Evolutionary conservation across 2,888 invertebrate species (phyloP), one percentile per base, ranked within the genome.

Genomic region (Meta bourneti): DNA sequence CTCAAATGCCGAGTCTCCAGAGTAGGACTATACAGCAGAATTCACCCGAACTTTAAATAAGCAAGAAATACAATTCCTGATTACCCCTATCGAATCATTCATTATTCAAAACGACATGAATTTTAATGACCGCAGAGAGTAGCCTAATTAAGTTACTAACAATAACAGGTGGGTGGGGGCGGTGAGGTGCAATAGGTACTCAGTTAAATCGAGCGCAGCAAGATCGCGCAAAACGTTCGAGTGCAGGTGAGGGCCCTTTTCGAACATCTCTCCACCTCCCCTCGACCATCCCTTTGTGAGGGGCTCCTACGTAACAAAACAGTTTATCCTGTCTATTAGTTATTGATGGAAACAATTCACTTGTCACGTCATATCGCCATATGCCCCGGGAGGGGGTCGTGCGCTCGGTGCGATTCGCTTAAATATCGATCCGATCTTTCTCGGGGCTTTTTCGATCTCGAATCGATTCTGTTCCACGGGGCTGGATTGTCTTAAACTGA

Each of bases 321-420:
- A 86, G 85, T 86, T 90, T 90, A 90, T 80, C 51, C n/a, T 51
- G 86, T 49, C 75, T 91, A 82, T 91, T 91, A 91, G 52, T 91
- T 91, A 91, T 91, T 91, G 86, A 91, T 91, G 81, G 69, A 86
- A 91, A 91, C 86, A 91, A 91, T 91, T 81, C 77, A 86, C 81
- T 74, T 81, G 86, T 86, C 90, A 86, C 90, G 86, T 86, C 90
- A 90, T 79, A 34, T 80, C 20, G 48, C 75, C 74, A 85, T 90
- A 77, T 70, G 69, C 85, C 20, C 69, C 71, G 19, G 8, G 0
- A 54, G 70, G 84, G 85, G 88, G 19, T 1, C 70, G 19, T 70
- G 9, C 19, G 0, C 13, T n/a, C 7, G 70, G 48, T 70, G 69
- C 49, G 48, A 4, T 81, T 9, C 9, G 34, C 34, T 34, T 34